Evolutionary conservation across 2,113 vertebrate genomes (phyloP).

Genomic region (Cynocephalus volans): DNA sequence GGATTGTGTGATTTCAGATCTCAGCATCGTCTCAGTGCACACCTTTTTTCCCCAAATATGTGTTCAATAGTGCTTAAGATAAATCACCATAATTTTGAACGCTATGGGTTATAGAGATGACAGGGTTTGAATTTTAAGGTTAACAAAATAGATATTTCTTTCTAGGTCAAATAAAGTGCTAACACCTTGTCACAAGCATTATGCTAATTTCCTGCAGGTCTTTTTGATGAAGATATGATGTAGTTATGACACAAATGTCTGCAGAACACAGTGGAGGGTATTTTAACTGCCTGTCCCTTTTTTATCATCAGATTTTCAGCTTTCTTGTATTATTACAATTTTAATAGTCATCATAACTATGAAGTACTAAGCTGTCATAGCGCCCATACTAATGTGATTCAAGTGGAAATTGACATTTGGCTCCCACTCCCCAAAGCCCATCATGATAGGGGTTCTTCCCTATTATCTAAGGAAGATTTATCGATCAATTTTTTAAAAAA

Average conservation of each 20-base stretch:
- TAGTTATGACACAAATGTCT: not conserved
- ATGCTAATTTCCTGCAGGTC: not conserved
- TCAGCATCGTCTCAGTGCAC: not conserved
- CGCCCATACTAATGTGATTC: not conserved
- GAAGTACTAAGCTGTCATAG: not conserved
- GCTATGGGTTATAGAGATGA: not conserved
- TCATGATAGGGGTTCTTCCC: not conserved
- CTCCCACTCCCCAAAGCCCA: not conserved
- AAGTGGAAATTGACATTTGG: conserved; percentile 21
- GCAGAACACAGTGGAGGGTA: not conserved
- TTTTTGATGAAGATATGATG: not conserved
- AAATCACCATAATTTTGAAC: not conserved
- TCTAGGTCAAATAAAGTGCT: not conserved
- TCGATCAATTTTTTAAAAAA: not conserved
- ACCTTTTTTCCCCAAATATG: not conserved
- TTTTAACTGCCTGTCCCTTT: not conserved
- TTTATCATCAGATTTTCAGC: not conserved
- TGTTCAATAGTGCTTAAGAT: not conserved
- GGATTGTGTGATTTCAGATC: not conserved
- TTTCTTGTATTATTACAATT: not conserved
- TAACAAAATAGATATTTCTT: conserved; percentile 17
- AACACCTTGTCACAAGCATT: not conserved
- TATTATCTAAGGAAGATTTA: conserved; percentile 24
- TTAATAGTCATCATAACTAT: not conserved
- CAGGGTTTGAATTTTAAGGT: conserved; percentile 14